These are phyloP conservation scores for Anas bernieri DNA, from an alignment of 2,797 vertebrate genomes.

Conservation along the genomic window DNA sequence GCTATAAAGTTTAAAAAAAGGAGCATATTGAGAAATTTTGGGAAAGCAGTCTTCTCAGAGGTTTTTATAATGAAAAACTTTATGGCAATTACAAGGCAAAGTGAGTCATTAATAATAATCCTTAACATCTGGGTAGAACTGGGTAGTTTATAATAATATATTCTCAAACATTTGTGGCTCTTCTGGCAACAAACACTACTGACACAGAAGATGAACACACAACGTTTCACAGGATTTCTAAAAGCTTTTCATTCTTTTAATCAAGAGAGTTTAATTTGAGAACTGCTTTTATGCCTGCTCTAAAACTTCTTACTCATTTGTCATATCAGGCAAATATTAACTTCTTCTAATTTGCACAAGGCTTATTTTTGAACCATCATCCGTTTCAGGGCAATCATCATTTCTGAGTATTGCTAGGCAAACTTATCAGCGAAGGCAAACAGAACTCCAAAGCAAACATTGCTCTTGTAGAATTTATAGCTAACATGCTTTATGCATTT, in stretches of 20 bases:
- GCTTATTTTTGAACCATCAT: constrained; percentile 15
- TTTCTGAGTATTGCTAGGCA: constrained; percentile 16
- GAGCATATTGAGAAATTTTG: not conserved
- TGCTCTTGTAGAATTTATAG: constrained; percentile 9
- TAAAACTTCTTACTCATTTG: not conserved
- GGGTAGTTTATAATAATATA: constrained; percentile 3
- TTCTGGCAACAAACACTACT: not conserved
- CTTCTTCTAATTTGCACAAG: not conserved
- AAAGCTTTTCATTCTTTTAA: constrained; percentile 27
- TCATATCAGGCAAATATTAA: not conserved
- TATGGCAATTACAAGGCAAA: constrained; percentile 30
- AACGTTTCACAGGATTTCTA: constrained; percentile 1
- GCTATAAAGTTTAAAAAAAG: not conserved
- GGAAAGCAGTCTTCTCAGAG: constrained; percentile 3
- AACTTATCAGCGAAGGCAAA: constrained; percentile 11
- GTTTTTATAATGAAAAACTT: constrained; percentile 33
- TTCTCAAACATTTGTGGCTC: not conserved
- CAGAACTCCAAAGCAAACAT: constrained; percentile 35
- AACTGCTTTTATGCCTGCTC: not conserved
- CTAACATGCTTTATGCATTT: not conserved
- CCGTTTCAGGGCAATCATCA: not conserved
- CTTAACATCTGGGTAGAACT: constrained; percentile 26
- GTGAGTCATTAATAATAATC: constrained; percentile 48
- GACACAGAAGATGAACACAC: not conserved
- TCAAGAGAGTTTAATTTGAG: constrained; percentile 2